Base-by-base conservation (phyloP, 2,888 invertebrate species). In the Phymatocera aterrima region DNA sequence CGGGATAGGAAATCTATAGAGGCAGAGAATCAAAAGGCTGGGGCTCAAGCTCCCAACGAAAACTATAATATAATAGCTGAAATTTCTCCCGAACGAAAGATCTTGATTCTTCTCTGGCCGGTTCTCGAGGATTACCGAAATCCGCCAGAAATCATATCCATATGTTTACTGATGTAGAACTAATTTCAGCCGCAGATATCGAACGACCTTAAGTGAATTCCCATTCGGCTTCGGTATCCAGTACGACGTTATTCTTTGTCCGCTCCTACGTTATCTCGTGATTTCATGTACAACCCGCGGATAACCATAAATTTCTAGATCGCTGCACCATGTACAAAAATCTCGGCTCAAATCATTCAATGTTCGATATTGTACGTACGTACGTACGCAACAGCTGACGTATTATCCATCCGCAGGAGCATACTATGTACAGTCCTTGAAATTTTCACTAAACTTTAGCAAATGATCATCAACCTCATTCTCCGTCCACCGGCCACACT, bases 221-320 rank as follows among this genome's bases (percentile, higher is more conserved):
- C 21, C 28, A 80, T 24, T 80, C 78, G 0, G 60, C 77, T 18
- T 79, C 51, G 2, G 1, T 12, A 34, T n/a, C 60, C 24, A 34
- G 28, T 3, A 72, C 65, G 54, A 51, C 83, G 77, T 24, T 83
- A 85, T 80, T 84, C 82, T 60, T 18, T 31, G n/a, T 51, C 72
- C 21, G 72, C 51, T 51, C 48, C 48, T 21, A 46, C 15, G 78
- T 82, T 81, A 37, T 81, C 77, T 15, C 34, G 12, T 60, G 81
- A 81, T 12, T 34, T 37, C 34, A 81, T 81, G 15, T 80, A 81
- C 1, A 80, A n/a, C n/a, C 80, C 31, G 48, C 48, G 28, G 24
- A 72, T 21, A 72, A 15, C 48, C 72, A 51, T 28, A 65, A 18
- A 12, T 65, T 40, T n/a, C 65, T 12, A 18, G 34, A n/a, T n/a